Evolutionary conservation across 1,140 invertebrate genomes (phyloP).

Genomic region (Calosoma granatense): DNA sequence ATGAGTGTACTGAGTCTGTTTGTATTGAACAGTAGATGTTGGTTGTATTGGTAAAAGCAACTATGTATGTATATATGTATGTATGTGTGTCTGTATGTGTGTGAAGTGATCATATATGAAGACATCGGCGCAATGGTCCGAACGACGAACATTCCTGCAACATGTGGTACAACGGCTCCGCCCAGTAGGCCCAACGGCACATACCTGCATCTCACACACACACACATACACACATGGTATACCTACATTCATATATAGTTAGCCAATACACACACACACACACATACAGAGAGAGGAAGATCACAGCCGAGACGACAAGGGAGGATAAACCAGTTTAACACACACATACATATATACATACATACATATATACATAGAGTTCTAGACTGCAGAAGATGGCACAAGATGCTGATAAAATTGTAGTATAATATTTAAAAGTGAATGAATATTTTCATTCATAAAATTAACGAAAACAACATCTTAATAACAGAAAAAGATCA

Average conservation of each 20-base stretch:
- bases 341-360: no score
- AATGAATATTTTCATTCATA: no score
- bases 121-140: background rate
- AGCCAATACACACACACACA: background rate
- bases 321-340: background rate
- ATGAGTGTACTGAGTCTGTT: no score
- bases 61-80: no score
- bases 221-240: background rate
- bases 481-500: no score
- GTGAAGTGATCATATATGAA: constrained; percentile 2
- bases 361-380: background rate
- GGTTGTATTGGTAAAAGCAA: no score
- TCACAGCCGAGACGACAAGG: background rate
- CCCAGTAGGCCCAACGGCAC: constrained; percentile 2
- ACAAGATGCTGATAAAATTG: background rate
- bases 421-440: no score
- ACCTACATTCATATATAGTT: no score
- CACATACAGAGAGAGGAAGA: background rate
- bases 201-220: constrained; percentile 5
- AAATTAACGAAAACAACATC: no score
- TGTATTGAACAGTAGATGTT: no score
- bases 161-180: constrained; percentile 8
- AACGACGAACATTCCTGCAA: background rate
- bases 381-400: background rate
- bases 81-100: no score